Percentiles rank a stretch among this genome's conserved stretches.
These are phyloP conservation scores for Willisornis vidua DNA, from an alignment of 2,113 vertebrate genomes.

Conservation along the genomic window DNA sequence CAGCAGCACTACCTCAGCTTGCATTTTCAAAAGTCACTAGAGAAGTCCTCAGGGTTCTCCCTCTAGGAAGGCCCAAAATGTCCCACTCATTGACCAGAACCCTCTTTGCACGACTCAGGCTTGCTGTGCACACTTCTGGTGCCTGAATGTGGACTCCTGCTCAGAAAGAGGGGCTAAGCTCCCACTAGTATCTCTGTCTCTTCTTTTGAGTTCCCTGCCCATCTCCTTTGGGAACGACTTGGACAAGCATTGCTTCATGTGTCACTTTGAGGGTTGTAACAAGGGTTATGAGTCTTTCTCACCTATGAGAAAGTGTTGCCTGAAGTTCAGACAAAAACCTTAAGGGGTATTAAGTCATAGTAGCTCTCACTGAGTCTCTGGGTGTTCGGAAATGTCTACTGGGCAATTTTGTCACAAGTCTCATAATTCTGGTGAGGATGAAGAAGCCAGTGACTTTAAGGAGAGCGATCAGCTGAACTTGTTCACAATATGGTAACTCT, in stretches of 20 bases:
- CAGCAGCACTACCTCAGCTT: not conserved
- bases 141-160: not conserved
- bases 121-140: not conserved
- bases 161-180: not conserved
- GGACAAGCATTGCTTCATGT: not conserved
- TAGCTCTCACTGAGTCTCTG: not conserved
- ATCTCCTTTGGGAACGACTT: not conserved
- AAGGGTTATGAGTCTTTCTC: not conserved
- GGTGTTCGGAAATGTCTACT: not conserved
- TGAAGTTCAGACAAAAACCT: not conserved
- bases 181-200: not conserved
- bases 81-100: not conserved
- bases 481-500: not conserved
- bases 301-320: not conserved
- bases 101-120: rapidly evolving
- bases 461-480: not conserved
- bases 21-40: not conserved
- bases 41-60: not conserved
- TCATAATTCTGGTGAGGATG: not conserved
- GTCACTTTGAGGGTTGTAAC: not conserved
- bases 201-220: not conserved
- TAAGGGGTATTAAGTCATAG: not conserved
- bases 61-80: not conserved
- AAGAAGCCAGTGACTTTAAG: not conserved
- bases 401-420: not conserved